Percentiles rank a stretch among this genome's conserved stretches.
Conservation (phyloP, 2,888 invertebrate genomes). For the Marronus borbonicus region DNA sequence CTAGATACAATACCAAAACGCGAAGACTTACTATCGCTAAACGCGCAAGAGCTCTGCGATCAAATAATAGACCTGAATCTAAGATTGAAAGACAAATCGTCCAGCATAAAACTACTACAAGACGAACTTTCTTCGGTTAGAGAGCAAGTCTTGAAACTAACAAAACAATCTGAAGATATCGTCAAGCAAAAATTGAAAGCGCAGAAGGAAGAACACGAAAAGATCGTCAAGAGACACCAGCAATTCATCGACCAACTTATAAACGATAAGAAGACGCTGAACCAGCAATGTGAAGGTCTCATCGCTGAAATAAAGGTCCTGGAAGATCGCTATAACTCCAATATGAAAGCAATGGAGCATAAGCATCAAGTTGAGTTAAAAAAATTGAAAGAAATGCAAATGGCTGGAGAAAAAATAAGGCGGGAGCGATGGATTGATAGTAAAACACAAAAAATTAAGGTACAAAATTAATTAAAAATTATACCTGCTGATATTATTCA, state of each 20-base stretch:
- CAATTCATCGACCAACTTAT: constrained; percentile 88
- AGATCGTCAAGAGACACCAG: constrained; percentile 83
- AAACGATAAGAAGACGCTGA: constrained; percentile 84
- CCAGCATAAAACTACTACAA: constrained; percentile 75
- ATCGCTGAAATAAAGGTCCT: constrained; percentile 77
- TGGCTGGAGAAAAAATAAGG: constrained; percentile 83
- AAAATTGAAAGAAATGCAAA: constrained; percentile 82
- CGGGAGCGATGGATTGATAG: constrained; percentile 87
- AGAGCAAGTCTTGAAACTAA: constrained; percentile 69
- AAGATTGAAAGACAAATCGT: constrained; percentile 76
- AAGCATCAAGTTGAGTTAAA: constrained; percentile 83
- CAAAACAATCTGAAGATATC: constrained; percentile 68
- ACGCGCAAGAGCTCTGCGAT: constrained; percentile 76
- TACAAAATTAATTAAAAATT: constrained; percentile 60
- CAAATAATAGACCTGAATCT: constrained; percentile 76
- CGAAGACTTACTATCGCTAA: constrained; percentile 73
- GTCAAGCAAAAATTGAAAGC: constrained; percentile 71
- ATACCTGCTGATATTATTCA: too few species aligned
- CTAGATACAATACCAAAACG: constrained; percentile 68
- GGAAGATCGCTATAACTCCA: constrained; percentile 78
- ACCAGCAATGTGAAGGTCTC: constrained; percentile 82
- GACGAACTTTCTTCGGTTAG: constrained; percentile 75
- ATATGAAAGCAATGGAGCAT: constrained; percentile 81
- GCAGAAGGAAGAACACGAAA: constrained; percentile 82
- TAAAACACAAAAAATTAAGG: constrained; percentile 90